These are phyloP conservation scores for Philereme transversata DNA, from an alignment of 2,888 invertebrate species.

Conservation along the genomic window DNA sequence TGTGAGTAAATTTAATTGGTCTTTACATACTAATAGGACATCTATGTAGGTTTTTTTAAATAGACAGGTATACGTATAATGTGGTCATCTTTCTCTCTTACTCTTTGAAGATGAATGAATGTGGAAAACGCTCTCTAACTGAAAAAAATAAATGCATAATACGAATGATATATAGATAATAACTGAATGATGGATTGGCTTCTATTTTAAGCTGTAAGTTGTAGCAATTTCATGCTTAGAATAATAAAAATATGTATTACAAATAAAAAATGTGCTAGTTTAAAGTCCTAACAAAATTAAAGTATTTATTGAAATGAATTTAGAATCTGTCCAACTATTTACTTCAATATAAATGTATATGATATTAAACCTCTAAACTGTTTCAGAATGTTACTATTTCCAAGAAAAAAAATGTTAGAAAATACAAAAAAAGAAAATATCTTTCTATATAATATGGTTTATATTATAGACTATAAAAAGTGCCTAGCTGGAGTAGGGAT, in stretches of 20 bases:
- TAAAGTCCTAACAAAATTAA: constrained; percentile 1
- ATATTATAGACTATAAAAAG: constrained; percentile 51
- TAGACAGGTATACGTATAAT: constrained; percentile 6
- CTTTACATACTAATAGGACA: too few species aligned
- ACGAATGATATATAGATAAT: constrained; percentile 16
- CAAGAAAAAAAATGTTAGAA: constrained; percentile 14
- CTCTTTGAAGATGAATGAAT: constrained; percentile 27
- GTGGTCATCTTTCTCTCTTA: constrained; percentile 21
- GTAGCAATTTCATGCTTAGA: constrained; percentile 21
- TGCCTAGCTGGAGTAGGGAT: constrained; percentile 60
- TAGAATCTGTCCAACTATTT: constrained; percentile 39
- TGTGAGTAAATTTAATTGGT: too few species aligned
- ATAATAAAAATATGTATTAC: constrained; percentile 28
- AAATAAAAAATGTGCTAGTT: neutral
- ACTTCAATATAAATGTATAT: constrained; percentile 22
- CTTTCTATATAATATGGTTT: constrained; percentile 33
- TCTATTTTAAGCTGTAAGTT: constrained; percentile 29
- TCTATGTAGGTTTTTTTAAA: neutral
- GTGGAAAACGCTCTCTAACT: constrained; percentile 36
- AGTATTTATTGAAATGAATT: constrained; percentile 31
- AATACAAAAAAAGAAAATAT: constrained; percentile 27
- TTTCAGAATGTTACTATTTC: constrained; percentile 25
- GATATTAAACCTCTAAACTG: constrained; percentile 14
- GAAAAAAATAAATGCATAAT: constrained; percentile 31
- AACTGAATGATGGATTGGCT: constrained; percentile 22